Conservation (phyloP, 2,888 invertebrate species). For the Scaptomyza reducta region DNA sequence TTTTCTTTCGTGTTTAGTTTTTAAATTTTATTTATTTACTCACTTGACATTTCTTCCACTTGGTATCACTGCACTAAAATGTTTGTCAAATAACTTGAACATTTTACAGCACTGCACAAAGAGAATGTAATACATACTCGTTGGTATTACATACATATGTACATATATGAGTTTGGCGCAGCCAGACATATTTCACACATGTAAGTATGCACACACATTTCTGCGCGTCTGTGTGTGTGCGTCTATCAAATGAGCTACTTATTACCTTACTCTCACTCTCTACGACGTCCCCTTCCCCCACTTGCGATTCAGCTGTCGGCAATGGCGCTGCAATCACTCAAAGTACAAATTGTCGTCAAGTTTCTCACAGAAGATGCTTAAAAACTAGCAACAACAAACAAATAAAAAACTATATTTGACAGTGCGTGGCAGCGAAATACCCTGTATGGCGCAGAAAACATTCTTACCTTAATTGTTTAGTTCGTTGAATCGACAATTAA, state of each 20-base stretch:
- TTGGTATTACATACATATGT: not conserved
- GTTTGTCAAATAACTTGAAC: constrained; percentile 24
- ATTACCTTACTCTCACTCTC: constrained; percentile 22
- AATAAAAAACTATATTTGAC: too few species aligned
- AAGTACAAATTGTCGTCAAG: constrained; percentile 71
- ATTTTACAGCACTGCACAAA: constrained; percentile 15
- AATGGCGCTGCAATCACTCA: constrained; percentile 64
- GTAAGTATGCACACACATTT: not conserved
- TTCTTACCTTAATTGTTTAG: too few species aligned
- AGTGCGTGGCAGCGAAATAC: not conserved
- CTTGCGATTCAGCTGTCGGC: constrained; percentile 12
- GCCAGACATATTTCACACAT: constrained; percentile 4
- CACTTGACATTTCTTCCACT: not conserved
- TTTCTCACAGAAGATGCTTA: constrained; percentile 26
- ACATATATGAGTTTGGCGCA: not conserved
- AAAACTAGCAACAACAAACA: too few species aligned
- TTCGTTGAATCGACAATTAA: too few species aligned
- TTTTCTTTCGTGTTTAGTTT: too few species aligned
- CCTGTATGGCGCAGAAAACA: too few species aligned
- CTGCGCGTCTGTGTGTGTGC: constrained; percentile 1
- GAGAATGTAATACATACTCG: not conserved
- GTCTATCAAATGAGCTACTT: constrained; percentile 28
- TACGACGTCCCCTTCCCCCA: not conserved
- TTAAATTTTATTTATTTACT: too few species aligned
- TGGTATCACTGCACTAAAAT: constrained; percentile 10